A percentile compares a stretch with the other conserved stretches of the same genome.
These are phyloP conservation scores for Caiman crocodilus DNA, from an alignment of 2,797 vertebrate genomes.

Conservation along the genomic window DNA sequence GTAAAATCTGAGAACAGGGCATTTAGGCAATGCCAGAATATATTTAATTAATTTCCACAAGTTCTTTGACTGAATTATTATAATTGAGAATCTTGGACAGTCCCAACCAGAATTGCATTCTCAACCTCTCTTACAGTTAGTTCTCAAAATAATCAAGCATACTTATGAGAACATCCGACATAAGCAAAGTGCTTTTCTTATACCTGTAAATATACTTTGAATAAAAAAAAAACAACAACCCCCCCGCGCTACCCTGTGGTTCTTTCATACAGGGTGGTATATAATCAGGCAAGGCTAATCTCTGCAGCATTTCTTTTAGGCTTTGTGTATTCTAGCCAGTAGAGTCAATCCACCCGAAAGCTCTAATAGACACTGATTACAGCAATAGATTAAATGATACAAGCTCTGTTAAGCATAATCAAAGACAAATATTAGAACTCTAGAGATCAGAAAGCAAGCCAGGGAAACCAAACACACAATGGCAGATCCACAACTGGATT, in stretches of 20 bases:
- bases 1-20: not conserved
- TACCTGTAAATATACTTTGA: not conserved
- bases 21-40: not conserved
- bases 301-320: not conserved
- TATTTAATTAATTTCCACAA: not conserved
- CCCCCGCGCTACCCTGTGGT: too few relatives aligned
- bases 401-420: not conserved
- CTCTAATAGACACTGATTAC: not conserved
- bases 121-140: not conserved
- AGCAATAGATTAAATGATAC: not conserved
- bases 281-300: not conserved
- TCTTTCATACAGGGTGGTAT: not conserved
- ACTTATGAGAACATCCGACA: not conserved
- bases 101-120: too few relatives aligned
- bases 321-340: not conserved
- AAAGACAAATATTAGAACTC: not conserved
- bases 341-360: not conserved
- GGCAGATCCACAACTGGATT: too few relatives aligned
- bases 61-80: not conserved
- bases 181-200: not conserved
- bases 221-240: not conserved
- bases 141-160: not conserved
- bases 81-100: too few relatives aligned
- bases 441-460: not conserved
- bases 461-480: not conserved